Conservation (phyloP, 2,797 vertebrate genomes). For the Lagocephalus sceleratus region DNA sequence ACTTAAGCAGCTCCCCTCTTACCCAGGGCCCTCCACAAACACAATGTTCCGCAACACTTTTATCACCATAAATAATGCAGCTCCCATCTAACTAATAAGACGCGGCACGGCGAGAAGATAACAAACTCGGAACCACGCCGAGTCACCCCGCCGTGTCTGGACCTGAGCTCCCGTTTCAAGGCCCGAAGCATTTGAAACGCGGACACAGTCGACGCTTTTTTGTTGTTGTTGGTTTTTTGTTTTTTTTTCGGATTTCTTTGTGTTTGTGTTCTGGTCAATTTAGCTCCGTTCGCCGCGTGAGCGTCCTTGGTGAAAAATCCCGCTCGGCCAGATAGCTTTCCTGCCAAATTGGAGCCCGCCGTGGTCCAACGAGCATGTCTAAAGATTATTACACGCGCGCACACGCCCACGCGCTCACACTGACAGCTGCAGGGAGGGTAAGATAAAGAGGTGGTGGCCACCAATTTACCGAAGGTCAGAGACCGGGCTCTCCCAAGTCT, state of each 20-base stretch:
- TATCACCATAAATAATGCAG: conserved; percentile 62
- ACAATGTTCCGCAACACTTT: conserved; percentile 35
- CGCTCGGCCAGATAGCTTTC: conserved; percentile 21
- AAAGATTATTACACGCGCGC: conserved; percentile 30
- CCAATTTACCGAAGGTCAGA: conserved; percentile 60
- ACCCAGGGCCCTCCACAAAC: conserved; percentile 35
- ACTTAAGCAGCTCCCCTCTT: conserved; percentile 26
- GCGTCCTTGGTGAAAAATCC: not conserved
- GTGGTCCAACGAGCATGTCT: conserved; percentile 36
- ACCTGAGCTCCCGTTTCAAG: conserved; percentile 14
- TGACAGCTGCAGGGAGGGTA: conserved; percentile 42
- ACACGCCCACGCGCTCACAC: conserved; percentile 19
- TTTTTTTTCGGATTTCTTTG: not conserved
- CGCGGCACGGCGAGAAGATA: conserved; percentile 7
- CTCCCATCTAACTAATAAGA: conserved; percentile 51
- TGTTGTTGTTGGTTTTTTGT: too few relatives aligned
- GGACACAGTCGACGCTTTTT: not conserved
- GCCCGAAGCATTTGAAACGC: not conserved
- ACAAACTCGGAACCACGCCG: conserved; percentile 18
- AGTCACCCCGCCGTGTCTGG: conserved; percentile 8
- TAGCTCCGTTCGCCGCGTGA: conserved; percentile 4
- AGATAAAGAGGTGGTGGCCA: conserved; percentile 48
- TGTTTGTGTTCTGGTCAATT: conserved; percentile 5
- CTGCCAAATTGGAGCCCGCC: conserved; percentile 38
- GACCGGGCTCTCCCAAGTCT: conserved; percentile 13